Evolutionary conservation across 2,797 vertebrate genomes (phyloP).

Genomic region (Bradypodion ventrale): DNA sequence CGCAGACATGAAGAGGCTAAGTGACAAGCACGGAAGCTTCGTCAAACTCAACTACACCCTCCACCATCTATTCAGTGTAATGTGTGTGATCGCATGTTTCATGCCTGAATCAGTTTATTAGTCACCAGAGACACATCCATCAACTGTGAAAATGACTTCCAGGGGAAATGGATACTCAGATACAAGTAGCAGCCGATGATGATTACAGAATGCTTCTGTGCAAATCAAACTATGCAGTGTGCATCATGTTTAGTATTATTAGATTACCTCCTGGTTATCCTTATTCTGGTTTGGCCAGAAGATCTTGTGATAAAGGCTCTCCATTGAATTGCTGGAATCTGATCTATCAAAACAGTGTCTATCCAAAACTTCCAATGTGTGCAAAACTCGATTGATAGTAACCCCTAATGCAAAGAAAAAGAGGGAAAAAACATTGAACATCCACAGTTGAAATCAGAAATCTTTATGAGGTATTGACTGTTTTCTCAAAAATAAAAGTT

Average conservation of each 20-base stretch:
- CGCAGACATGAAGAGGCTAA: too few relatives aligned
- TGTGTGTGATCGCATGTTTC: too few relatives aligned
- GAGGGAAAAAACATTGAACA: neutral
- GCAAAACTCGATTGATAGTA: slow-evolving; percentile 77
- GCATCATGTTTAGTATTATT: neutral
- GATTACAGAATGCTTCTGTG: too few relatives aligned
- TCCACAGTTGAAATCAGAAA: neutral
- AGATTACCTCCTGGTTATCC: slow-evolving; percentile 80
- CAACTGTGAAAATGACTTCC: too few relatives aligned
- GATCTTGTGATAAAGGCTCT: slow-evolving; percentile 79
- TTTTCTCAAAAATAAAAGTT: neutral
- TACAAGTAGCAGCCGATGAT: too few relatives aligned
- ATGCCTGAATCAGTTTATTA: too few relatives aligned
- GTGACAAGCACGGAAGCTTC: too few relatives aligned
- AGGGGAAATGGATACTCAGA: too few relatives aligned
- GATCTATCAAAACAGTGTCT: slow-evolving; percentile 79
- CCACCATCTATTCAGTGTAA: too few relatives aligned
- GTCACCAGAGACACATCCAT: too few relatives aligned
- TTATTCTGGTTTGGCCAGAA: slow-evolving; percentile 79
- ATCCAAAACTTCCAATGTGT: slow-evolving; percentile 77
- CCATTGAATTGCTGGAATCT: slow-evolving; percentile 80
- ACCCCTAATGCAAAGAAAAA: slow-evolving; percentile 65
- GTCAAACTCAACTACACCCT: too few relatives aligned
- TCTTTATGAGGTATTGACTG: neutral
- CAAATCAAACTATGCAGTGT: too few relatives aligned